Conservation (phyloP, 1,140 invertebrate species). For the Dysdera silvatica region DNA sequence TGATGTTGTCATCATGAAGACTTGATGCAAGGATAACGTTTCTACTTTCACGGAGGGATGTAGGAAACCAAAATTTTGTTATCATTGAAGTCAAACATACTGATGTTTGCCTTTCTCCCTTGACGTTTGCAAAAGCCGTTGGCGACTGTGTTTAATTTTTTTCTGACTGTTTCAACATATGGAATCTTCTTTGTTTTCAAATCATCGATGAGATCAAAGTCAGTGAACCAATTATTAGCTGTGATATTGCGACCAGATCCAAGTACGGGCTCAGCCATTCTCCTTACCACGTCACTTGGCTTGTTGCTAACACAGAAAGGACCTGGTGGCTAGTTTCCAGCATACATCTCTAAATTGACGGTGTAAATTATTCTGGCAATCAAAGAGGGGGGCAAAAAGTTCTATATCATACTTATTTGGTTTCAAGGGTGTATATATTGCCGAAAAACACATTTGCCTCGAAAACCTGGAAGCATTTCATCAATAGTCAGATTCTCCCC, state of each 20-base stretch:
- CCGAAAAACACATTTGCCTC: slow-evolving; percentile 48
- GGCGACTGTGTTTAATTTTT: slow-evolving; percentile 30
- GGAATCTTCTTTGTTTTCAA: slow-evolving; percentile 27
- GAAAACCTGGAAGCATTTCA: slow-evolving; percentile 47
- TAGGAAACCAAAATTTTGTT: slow-evolving; percentile 34
- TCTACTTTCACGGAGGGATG: slow-evolving; percentile 38
- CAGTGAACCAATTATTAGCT: slow-evolving; percentile 32
- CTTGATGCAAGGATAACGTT: slow-evolving; percentile 40
- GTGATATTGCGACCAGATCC: slow-evolving; percentile 23
- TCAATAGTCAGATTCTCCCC: slow-evolving; percentile 35
- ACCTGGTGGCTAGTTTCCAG: slow-evolving; percentile 20
- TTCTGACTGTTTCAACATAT: slow-evolving; percentile 30
- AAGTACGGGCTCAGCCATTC: not conserved
- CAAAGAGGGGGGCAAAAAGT: slow-evolving; percentile 31
- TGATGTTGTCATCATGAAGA: slow-evolving; percentile 32
- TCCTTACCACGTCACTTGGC: slow-evolving; percentile 7
- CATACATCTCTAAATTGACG: slow-evolving; percentile 29
- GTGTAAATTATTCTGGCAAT: slow-evolving; percentile 26
- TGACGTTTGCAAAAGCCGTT: not conserved
- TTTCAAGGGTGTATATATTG: slow-evolving; percentile 47
- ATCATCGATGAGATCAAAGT: slow-evolving; percentile 6
- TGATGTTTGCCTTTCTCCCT: slow-evolving; percentile 5
- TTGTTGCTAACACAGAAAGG: slow-evolving; percentile 7
- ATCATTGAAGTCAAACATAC: slow-evolving; percentile 25
- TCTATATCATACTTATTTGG: slow-evolving; percentile 48